These are phyloP conservation scores for Linyphia triangularis DNA, from an alignment of 2,888 invertebrate species.

Conservation along the genomic window DNA sequence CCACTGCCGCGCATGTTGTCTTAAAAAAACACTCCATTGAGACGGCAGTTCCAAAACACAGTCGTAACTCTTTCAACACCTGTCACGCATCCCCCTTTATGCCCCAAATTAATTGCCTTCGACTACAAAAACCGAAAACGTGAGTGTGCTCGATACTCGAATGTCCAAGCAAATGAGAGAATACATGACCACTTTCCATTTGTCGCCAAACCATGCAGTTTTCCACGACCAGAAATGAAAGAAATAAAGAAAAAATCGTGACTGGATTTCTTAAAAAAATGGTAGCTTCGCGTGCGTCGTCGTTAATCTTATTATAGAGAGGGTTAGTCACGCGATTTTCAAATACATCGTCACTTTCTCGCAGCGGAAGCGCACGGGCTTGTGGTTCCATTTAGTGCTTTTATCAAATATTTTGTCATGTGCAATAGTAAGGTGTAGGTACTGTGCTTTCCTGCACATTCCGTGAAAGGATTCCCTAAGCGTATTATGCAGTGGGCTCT, in stretches of 20 bases:
- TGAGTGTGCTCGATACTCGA: not conserved
- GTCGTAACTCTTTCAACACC: not conserved
- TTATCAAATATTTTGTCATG: constrained; percentile 37
- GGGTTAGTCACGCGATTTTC: constrained; percentile 42
- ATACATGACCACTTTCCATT: not conserved
- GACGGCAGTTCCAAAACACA: too few relatives aligned
- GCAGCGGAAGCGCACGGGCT: not conserved
- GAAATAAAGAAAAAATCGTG: constrained; percentile 23
- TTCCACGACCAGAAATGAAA: not conserved
- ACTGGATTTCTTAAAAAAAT: constrained; percentile 8
- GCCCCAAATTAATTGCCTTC: not conserved
- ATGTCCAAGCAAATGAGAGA: not conserved
- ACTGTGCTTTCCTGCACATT: not conserved
- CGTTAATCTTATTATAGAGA: constrained; percentile 54
- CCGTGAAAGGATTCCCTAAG: not conserved
- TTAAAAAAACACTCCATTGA: too few relatives aligned
- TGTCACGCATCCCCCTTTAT: not conserved
- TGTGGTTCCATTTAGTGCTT: not conserved
- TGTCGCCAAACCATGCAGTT: not conserved
- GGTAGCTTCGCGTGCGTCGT: constrained; percentile 34
- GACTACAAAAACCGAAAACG: not conserved
- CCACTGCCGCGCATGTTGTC: too few relatives aligned
- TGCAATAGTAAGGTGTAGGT: constrained; percentile 14
- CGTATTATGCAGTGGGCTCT: too few relatives aligned
- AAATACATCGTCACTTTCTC: constrained; percentile 40